Base-by-base conservation (phyloP, 2,113 vertebrate species). In the Prunella fulvescens region DNA sequence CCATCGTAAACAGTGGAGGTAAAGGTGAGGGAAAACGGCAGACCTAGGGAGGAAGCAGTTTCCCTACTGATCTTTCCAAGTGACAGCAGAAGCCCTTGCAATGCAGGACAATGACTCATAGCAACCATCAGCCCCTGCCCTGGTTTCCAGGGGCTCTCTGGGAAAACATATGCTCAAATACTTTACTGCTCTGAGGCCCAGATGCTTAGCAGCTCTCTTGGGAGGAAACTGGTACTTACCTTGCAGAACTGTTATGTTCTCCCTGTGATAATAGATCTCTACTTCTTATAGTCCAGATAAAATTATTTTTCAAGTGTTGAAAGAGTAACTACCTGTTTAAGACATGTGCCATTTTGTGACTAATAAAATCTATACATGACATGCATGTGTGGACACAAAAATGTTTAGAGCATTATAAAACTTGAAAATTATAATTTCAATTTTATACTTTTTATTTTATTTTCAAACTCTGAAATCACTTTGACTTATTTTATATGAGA, bases 41-140 rank as follows among this genome's bases (percentile, higher is more conserved):
- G 33, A 23, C 20, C 29, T 64, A 5, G 5, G 12, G 3, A 56
- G 31, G 14, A 35, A 74, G 16, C 7, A 37, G 17, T 56, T 79
- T 82, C 28, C 25, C 26, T 51, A 2, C 14, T 29, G 60, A 61
- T 29, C 19, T 56, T 81, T 40, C 31, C 16, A 44, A 7, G 5
- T 26, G 37, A 28, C 3, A 0, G 0, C 20, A 72, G 42, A 67
- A 71, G 24, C 10, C 20, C 10, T 40, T 5, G 0, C 5, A 15
- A 19, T 11, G 35, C 20, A 42, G 2, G 0, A 4, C 56, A 60
- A 9, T 24, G 25, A 51, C 24, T 56, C 39, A 40, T 4, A 40
- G 24, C 0, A 0, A 31, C 35, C 3, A 3, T 17, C 18, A 47
- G 17, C 4, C 15, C 4, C 18, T 56, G 28, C 12, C 29, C 20